These are phyloP conservation scores for Meda fulgida DNA, from an alignment of 2,797 vertebrate genomes.

Conservation along the genomic window DNA sequence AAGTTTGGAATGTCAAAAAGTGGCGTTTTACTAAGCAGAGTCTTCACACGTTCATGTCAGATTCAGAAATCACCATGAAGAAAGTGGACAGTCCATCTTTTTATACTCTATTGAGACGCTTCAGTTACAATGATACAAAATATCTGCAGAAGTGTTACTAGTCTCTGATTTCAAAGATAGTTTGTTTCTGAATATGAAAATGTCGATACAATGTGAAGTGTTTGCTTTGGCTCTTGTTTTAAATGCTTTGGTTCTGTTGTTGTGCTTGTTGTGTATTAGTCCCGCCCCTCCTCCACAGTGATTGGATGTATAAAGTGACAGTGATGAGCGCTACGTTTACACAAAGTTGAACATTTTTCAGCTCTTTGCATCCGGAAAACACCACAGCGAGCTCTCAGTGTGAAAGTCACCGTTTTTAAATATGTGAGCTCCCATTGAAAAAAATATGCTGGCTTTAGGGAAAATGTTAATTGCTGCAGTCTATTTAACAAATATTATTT, in stretches of 20 bases:
- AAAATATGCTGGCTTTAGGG: too few relatives aligned
- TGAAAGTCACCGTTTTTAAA: too few relatives aligned
- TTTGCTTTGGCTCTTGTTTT: background rate
- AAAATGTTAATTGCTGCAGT: too few relatives aligned
- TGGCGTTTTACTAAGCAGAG: background rate
- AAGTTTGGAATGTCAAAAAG: conserved; percentile 45
- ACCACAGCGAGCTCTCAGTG: too few relatives aligned
- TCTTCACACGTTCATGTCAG: background rate
- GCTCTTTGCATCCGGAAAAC: too few relatives aligned
- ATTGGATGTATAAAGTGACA: background rate
- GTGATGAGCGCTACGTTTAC: too few relatives aligned
- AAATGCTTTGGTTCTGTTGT: too few relatives aligned
- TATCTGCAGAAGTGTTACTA: background rate
- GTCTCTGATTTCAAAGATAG: background rate
- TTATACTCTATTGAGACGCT: too few relatives aligned
- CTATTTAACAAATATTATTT: too few relatives aligned
- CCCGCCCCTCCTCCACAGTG: background rate
- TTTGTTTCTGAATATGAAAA: background rate
- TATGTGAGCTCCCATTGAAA: too few relatives aligned
- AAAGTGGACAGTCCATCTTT: background rate
- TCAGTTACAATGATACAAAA: background rate
- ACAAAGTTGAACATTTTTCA: too few relatives aligned
- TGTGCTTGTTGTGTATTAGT: background rate
- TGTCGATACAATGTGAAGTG: background rate
- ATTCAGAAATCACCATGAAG: background rate